Evolutionary conservation across 2,797 vertebrate genomes (phyloP), one percentile per base, ranked within the genome.

Genomic region (Australoheros facetus): DNA sequence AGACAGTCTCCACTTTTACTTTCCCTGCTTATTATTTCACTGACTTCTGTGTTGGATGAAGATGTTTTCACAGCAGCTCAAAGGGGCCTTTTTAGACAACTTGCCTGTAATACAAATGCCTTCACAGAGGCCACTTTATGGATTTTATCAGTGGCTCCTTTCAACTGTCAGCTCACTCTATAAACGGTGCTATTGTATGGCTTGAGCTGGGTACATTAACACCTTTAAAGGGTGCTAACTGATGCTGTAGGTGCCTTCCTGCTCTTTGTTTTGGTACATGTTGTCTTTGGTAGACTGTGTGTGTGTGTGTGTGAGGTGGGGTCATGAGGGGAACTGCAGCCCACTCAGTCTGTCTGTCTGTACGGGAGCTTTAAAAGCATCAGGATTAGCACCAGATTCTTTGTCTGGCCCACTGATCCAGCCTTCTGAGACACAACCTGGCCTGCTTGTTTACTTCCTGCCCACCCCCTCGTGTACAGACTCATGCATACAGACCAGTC

Each of bases 311-410:
- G 55, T 11, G 73, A 79, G 87, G 85, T 64, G 85, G 79, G 77
- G 86, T 82, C 77, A 56, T 39, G 42, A 57, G 72, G 73, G 39
- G 78, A 72, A 16, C 28, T 45, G 56, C 53, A 57, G 78, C 71
- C 73, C 71, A 16, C 34, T 45, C 62, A 0, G 62, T 19, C 62
- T 66, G 62, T 48, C 69, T 71, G 87, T 74, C 84, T 83, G 75
- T 77, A 59, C 75, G 85, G 69, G 83, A 80, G 88, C 89, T 94
- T 89, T 89, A 79, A 85, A 81, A 85, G 88, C 81, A 82, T 89
- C 80, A 76, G 89, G 94, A 94, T 95, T 94, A 94, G 88, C 79
- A 1, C 73, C 76, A 88, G 87, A 86, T 85, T 92, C 93, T 93
- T 94, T 95, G 94, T 95, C 93, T 93, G 53, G 78, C 39, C 57